Conservation (phyloP, 2,797 vertebrate species). For the Huso huso region DNA sequence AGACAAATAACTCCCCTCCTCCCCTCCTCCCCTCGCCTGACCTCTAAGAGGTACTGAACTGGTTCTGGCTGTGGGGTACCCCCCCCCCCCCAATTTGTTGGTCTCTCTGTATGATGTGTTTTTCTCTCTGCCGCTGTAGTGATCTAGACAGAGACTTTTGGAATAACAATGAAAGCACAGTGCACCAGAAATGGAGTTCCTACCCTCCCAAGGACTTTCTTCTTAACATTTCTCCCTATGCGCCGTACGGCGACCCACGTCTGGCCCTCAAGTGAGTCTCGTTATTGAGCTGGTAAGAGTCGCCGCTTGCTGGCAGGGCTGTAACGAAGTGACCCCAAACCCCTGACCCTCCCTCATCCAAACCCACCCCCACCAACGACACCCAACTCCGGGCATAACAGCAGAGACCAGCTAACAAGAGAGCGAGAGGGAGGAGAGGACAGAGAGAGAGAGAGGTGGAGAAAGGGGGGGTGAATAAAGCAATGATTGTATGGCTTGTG, state of each 20-base stretch:
- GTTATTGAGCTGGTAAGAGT: constrained; percentile 74
- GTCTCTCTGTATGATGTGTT: constrained; percentile 82
- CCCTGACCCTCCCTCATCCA: constrained; percentile 9
- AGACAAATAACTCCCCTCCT: constrained; percentile 25
- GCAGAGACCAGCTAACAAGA: constrained; percentile 21
- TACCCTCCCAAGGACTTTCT: constrained; percentile 99
- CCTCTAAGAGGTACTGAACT: constrained; percentile 35
- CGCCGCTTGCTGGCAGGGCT: constrained; percentile 53
- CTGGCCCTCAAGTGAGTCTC: constrained; percentile 99
- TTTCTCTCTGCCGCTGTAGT: constrained; percentile 88
- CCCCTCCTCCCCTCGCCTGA: constrained; percentile 36
- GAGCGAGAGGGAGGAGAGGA: too few relatives aligned
- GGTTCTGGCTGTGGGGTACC: constrained; percentile 39
- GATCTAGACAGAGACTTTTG: constrained; percentile 99
- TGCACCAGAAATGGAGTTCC: constrained; percentile 99
- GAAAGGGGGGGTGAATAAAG: too few relatives aligned
- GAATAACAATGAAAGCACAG: constrained; percentile 99
- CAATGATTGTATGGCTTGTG: too few relatives aligned
- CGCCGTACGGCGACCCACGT: constrained; percentile 95
- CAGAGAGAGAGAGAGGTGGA: too few relatives aligned
- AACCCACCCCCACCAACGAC: constrained; percentile 9
- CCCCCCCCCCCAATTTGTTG: constrained; percentile 31
- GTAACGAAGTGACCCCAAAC: constrained; percentile 47
- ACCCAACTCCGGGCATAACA: constrained; percentile 24
- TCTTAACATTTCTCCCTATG: constrained; percentile 99